phyloP scores from a whole-genome alignment of 1,140 invertebrate species.

The Tetramorium simillimum region DNA sequence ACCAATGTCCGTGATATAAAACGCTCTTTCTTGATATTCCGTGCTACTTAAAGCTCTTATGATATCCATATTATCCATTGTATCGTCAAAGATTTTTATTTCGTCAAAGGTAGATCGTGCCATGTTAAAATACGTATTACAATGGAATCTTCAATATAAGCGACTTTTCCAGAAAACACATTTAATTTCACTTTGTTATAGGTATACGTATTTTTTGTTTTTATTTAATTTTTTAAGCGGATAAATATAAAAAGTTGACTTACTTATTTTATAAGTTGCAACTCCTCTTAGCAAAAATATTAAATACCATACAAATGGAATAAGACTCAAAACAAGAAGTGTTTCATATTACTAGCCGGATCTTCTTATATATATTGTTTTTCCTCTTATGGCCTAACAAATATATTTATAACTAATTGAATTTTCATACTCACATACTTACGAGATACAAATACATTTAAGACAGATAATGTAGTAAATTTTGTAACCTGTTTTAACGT shows the following conservation, averaged over 20 bases:
- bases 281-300: neutral
- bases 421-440: neutral
- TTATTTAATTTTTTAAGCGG: too few species aligned
- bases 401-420: neutral
- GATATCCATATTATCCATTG: slow-evolving; percentile 73
- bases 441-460: neutral
- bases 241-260: slow-evolving; percentile 12
- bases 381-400: neutral
- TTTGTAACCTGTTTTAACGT: neutral
- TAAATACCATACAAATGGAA: too few species aligned
- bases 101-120: slow-evolving; percentile 56
- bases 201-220: too few species aligned
- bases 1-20: slow-evolving; percentile 89
- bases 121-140: slow-evolving; percentile 26
- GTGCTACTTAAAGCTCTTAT: slow-evolving; percentile 75
- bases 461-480: neutral
- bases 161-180: neutral
- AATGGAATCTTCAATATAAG: neutral
- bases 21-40: slow-evolving; percentile 87
- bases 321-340: neutral
- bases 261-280: neutral
- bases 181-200: too few species aligned
- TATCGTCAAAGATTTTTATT: slow-evolving; percentile 78
- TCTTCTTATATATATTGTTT: slow-evolving; percentile 19
- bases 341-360: too few species aligned